Evolutionary conservation across 2,797 vertebrate genomes (phyloP).

Genomic region (Bufotes viridis): DNA sequence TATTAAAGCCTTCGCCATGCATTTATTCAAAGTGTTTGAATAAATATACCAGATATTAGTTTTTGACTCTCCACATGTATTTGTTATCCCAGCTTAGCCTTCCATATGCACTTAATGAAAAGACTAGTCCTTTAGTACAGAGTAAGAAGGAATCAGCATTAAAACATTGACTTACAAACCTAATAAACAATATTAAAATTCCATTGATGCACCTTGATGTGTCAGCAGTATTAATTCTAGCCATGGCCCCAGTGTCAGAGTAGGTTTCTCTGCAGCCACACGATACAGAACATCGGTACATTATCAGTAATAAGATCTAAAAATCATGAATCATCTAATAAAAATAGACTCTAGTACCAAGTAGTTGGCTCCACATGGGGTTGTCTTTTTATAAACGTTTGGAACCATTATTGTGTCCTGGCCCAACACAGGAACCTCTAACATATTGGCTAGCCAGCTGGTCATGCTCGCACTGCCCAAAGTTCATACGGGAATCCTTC

Average conservation of each 20-base stretch:
- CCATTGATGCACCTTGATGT: background rate
- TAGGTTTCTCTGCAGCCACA: background rate
- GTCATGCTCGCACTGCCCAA: no score
- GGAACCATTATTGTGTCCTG: no score
- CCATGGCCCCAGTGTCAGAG: background rate
- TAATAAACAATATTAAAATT: background rate
- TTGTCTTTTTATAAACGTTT: no score
- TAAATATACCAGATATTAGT: background rate
- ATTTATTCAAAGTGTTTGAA: background rate
- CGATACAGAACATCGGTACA: background rate
- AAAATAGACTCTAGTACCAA: no score
- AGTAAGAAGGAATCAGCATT: background rate
- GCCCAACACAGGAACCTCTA: no score
- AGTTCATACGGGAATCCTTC: no score
- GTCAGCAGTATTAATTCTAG: background rate
- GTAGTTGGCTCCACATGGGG: no score
- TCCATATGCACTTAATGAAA: background rate
- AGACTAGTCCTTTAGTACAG: background rate
- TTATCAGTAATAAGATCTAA: background rate
- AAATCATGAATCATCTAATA: background rate
- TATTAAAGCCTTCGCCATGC: background rate
- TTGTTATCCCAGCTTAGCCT: background rate
- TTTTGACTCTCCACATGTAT: background rate
- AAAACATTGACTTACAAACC: background rate
- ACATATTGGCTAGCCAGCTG: no score